These are phyloP conservation scores for Drosophila tsacasi DNA, from an alignment of 1,140 invertebrate species.

Conservation along the genomic window DNA sequence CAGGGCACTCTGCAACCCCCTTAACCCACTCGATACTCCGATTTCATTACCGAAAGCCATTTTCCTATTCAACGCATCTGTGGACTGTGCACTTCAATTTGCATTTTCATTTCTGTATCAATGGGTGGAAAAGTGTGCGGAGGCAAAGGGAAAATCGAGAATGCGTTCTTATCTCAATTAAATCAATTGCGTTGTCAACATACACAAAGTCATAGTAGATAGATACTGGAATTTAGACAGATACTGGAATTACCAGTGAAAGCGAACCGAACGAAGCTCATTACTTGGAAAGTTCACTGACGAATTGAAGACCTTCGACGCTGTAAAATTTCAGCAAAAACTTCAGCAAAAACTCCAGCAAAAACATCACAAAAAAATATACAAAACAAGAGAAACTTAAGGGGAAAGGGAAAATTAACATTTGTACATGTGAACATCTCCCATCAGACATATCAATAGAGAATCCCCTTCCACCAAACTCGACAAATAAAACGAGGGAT, in stretches of 20 bases:
- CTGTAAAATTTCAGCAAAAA: conserved; percentile 21
- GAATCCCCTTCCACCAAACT: not conserved
- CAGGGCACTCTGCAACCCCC: not conserved
- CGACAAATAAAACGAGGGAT: conserved; percentile 5
- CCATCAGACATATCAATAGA: conserved; percentile 39
- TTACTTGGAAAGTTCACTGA: conserved; percentile 9
- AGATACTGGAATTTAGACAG: conserved; percentile 4
- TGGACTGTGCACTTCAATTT: conserved; percentile 57
- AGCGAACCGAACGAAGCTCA: conserved; percentile 14
- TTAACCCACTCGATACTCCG: conserved; percentile 14
- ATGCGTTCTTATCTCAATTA: conserved; percentile 51
- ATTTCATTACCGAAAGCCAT: conserved; percentile 24
- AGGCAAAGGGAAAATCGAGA: conserved; percentile 4
- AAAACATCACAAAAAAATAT: conserved; percentile 7
- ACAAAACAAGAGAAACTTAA: not conserved
- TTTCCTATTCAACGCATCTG: conserved; percentile 27
- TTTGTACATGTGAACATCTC: conserved; percentile 35
- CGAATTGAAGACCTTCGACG: not conserved
- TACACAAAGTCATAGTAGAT: not conserved
- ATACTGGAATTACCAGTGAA: conserved; percentile 4
- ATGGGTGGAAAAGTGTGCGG: conserved; percentile 14
- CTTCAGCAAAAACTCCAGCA: conserved; percentile 7
- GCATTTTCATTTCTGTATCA: conserved; percentile 51
- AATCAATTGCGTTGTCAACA: conserved; percentile 47
- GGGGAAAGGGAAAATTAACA: conserved; percentile 19